Conservation (phyloP, 2,888 invertebrate genomes). For the Trichopria drosophilae region DNA sequence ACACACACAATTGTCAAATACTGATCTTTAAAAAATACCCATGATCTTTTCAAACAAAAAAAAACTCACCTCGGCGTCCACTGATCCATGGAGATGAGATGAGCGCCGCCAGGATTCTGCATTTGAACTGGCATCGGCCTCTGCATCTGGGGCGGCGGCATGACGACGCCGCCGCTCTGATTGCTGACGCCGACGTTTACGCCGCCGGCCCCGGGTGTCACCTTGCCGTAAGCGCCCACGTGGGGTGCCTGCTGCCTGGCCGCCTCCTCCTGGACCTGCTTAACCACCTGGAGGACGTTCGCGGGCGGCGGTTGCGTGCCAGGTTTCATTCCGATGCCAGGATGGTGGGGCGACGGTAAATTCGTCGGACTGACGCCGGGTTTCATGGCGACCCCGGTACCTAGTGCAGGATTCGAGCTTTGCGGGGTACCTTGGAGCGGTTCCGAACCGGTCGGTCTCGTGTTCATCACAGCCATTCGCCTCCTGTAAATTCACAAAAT, state of each 20-base stretch:
- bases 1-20: neutral
- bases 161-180: constrained; percentile 58
- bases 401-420: constrained; percentile 61
- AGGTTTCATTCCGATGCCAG: constrained; percentile 68
- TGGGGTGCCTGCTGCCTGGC: constrained; percentile 86
- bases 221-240: constrained; percentile 74
- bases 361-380: constrained; percentile 58
- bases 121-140: constrained; percentile 59
- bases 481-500: constrained; percentile 63
- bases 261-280: constrained; percentile 89
- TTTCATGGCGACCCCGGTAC: constrained; percentile 63
- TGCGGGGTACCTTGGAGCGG: constrained; percentile 54
- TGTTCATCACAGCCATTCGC: constrained; percentile 82
- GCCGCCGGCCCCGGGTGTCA: constrained; percentile 61
- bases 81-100: constrained; percentile 59
- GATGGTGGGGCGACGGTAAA: constrained; percentile 60
- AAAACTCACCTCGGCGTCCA: constrained; percentile 54
- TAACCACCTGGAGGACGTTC: constrained; percentile 81
- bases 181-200: constrained; percentile 56
- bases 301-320: constrained; percentile 75
- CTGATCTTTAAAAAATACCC: neutral
- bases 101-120: constrained; percentile 59
- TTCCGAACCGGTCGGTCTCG: constrained; percentile 62
- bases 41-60: neutral
- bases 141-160: constrained; percentile 66